Evolutionary conservation across 2,888 invertebrate genomes (phyloP).

Genomic region (Dryomyza anilis): DNA sequence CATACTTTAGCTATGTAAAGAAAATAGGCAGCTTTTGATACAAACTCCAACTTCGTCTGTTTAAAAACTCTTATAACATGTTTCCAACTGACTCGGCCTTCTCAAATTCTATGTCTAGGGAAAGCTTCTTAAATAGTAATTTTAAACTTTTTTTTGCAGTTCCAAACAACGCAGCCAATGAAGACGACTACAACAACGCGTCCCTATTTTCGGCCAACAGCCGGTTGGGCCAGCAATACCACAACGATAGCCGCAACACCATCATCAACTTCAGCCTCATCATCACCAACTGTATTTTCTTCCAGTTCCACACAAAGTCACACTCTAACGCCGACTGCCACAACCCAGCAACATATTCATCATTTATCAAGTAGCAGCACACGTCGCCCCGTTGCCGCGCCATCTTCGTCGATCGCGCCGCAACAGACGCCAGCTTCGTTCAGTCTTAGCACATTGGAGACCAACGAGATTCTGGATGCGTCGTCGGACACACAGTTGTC

Average conservation of each 20-base stretch:
- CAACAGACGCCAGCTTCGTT: conserved; percentile 37
- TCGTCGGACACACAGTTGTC: conserved; percentile 42
- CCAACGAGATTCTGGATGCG: conserved; percentile 53
- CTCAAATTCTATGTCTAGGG: no score
- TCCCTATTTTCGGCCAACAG: conserved; percentile 34
- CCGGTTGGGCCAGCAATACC: conserved; percentile 38
- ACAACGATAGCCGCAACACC: conserved; percentile 25
- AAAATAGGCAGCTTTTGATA: no score
- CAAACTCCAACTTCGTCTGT: no score
- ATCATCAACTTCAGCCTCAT: no score
- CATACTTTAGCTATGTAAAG: no score
- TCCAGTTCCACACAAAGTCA: conserved; percentile 14
- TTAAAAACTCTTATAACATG: no score
- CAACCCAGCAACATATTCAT: conserved; percentile 24
- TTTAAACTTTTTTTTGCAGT: no score
- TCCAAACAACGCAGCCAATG: conserved; percentile 42
- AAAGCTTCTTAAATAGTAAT: no score
- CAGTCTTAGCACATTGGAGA: conserved; percentile 52
- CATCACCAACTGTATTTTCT: conserved; percentile 11
- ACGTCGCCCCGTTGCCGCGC: conserved; percentile 25
- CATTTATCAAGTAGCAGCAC: conserved; percentile 21
- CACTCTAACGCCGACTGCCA: conserved; percentile 3
- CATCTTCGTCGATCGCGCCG: conserved; percentile 36
- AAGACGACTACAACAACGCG: conserved; percentile 41
- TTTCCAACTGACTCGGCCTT: no score